Evolutionary conservation across 1,140 invertebrate genomes (phyloP).

Genomic region (Bilobella aurantiaca): DNA sequence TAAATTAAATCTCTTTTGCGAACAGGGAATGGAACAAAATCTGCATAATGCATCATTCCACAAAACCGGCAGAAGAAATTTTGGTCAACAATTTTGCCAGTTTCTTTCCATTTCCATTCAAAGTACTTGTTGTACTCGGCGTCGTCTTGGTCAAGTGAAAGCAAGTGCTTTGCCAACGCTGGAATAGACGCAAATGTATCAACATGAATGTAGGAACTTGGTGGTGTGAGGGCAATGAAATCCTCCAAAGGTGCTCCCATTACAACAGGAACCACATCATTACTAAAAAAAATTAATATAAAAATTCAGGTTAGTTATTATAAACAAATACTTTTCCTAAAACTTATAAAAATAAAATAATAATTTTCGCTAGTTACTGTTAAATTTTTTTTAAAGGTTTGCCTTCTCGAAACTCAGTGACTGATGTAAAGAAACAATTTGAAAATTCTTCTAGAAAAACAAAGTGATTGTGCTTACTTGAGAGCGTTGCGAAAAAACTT

Average conservation of each 20-base stretch:
- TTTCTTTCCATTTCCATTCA: slow-evolving; percentile 38
- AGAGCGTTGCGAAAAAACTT: slow-evolving; percentile 90
- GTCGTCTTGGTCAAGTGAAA: slow-evolving; percentile 40
- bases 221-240: slow-evolving; percentile 50
- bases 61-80: slow-evolving; percentile 36
- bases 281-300: slow-evolving; percentile 10
- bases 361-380: no score
- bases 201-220: slow-evolving; percentile 53
- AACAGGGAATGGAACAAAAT: no score
- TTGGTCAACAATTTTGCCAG: slow-evolving; percentile 25
- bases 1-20: no score
- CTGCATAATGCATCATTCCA: slow-evolving; percentile 28
- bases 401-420: no score
- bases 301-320: no score
- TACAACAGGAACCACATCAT: slow-evolving; percentile 54
- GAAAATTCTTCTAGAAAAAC: no score
- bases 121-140: slow-evolving; percentile 37
- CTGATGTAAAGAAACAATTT: no score
- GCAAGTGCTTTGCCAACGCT: slow-evolving; percentile 47
- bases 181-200: slow-evolving; percentile 44
- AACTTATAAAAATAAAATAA: no score
- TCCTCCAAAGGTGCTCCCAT: slow-evolving; percentile 47
- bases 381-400: no score
- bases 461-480: slow-evolving; percentile 41
- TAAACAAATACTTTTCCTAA: no score